phyloP scores from a whole-genome alignment of 2,113 vertebrate species.

The Malurus alboscapulatus region DNA sequence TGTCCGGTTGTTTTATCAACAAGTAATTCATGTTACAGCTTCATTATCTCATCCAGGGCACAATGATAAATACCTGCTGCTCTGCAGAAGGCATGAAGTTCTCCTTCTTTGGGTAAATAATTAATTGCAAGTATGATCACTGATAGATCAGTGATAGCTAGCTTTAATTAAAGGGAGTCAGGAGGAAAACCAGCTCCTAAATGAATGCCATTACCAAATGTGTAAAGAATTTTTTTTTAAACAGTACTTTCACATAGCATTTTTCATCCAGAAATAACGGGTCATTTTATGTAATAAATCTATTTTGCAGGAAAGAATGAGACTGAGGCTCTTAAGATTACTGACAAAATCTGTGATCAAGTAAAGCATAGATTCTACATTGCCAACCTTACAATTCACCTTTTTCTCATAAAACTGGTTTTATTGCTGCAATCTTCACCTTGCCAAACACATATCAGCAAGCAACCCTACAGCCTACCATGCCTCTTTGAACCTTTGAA shows the following conservation, averaged over 20 bases:
- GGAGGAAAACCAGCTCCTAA: neutral
- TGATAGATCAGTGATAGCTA: neutral
- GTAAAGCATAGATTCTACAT: neutral
- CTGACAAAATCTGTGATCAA: neutral
- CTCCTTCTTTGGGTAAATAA: neutral
- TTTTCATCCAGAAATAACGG: neutral
- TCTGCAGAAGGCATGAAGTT: neutral
- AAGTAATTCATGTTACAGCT: neutral
- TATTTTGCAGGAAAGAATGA: neutral
- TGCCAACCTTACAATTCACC: neutral
- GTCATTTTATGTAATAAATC: neutral
- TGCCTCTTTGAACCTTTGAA: neutral
- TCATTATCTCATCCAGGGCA: neutral
- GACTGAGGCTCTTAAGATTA: neutral
- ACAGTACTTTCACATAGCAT: neutral
- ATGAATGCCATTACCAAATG: neutral
- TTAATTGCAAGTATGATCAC: neutral
- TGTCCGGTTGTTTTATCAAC: neutral
- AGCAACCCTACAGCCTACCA: neutral
- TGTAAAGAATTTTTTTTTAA: neutral
- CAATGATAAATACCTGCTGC: neutral
- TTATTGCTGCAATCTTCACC: neutral
- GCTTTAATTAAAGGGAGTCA: neutral
- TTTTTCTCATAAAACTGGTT: neutral
- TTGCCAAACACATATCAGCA: neutral